Percentiles rank a stretch among this genome's conserved stretches.
phyloP scores from a whole-genome alignment of 2,113 vertebrate genomes.

The Cynoglossus semilaevis region DNA sequence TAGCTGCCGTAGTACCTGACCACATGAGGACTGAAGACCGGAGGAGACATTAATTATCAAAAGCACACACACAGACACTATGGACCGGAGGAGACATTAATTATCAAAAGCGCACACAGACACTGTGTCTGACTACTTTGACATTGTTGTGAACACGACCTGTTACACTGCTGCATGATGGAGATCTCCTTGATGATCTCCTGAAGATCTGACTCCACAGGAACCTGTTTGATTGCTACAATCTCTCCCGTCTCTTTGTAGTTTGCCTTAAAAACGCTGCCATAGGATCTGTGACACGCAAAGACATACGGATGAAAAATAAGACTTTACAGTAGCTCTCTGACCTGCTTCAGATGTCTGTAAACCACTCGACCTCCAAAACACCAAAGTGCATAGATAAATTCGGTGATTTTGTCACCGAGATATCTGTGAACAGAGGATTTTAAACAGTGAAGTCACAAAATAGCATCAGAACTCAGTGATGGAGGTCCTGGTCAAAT shows the following conservation, averaged over 20 bases:
- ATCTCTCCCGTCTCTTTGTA: conserved; percentile 94
- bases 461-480: no score
- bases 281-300: conserved; percentile 82
- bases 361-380: no score
- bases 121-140: no score
- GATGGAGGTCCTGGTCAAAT: no score
- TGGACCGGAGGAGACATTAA: conserved; percentile 1
- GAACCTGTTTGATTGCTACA: conserved; percentile 96
- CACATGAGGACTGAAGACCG: conserved; percentile 81
- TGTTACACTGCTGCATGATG: conserved; percentile 97
- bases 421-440: no score
- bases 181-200: conserved; percentile 98
- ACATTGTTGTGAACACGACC: conserved; percentile 63
- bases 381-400: no score
- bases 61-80: neutral
- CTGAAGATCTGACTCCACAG: conserved; percentile 94
- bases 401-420: no score
- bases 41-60: neutral
- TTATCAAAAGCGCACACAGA: neutral
- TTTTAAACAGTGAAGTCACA: no score
- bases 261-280: conserved; percentile 92
- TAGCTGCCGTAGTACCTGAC: conserved; percentile 96
- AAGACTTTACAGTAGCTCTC: no score
- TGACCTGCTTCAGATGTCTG: no score
- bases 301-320: neutral